These are phyloP conservation scores for Pelobates cultripes DNA, from an alignment of 2,797 vertebrate genomes.

Conservation along the genomic window DNA sequence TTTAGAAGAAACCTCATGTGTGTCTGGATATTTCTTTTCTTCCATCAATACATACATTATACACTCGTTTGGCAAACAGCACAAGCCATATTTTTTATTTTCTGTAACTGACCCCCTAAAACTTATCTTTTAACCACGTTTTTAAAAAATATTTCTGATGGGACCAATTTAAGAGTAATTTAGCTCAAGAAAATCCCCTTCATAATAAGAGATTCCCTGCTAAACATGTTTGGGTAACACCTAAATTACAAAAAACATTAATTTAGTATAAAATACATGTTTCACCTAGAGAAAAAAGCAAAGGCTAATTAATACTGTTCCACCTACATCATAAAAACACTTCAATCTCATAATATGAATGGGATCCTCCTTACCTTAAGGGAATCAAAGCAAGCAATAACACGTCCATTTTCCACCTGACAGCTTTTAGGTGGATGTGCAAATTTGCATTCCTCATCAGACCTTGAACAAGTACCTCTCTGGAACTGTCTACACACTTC, in stretches of 20 bases:
- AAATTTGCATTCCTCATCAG: conserved; percentile 99
- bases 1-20: no score
- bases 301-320: background rate
- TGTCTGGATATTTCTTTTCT: no score
- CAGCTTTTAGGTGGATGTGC: conserved; percentile 98
- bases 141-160: no score
- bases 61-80: no score
- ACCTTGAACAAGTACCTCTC: conserved; percentile 96
- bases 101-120: no score
- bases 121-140: no score
- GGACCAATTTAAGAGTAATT: no score
- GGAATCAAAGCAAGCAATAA: conserved; percentile 98
- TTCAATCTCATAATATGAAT: background rate
- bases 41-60: no score
- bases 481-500: conserved; percentile 99
- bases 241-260: background rate
- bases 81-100: no score
- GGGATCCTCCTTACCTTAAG: conserved; percentile 87
- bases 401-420: conserved; percentile 97
- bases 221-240: no score
- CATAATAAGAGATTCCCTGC: no score
- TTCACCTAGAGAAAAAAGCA: background rate
- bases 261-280: background rate
- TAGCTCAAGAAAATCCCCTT: no score
- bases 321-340: background rate